Evolutionary conservation across 2,113 vertebrate species (phyloP).

Genomic region (Oncorhynchus mykiss): DNA sequence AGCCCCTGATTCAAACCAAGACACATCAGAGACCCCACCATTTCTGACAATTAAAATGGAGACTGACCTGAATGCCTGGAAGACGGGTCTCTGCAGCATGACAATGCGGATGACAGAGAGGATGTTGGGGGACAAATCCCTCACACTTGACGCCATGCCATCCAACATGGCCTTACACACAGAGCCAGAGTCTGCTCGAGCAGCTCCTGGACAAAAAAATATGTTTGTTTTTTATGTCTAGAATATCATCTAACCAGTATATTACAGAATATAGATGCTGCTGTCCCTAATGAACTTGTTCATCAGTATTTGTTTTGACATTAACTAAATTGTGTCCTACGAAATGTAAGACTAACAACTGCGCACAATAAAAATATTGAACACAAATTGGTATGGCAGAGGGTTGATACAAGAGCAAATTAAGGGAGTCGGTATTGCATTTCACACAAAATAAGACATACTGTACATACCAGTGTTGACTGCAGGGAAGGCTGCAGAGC

Average conservation of each 20-base stretch:
- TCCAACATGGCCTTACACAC: slow-evolving; percentile 62
- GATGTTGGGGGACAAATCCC: slow-evolving; percentile 19
- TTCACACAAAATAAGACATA: not conserved
- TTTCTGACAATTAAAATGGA: not conserved
- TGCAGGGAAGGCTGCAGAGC: slow-evolving; percentile 60
- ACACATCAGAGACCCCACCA: too few relatives aligned
- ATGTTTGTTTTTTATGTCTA: too few relatives aligned
- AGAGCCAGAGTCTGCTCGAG: slow-evolving; percentile 8
- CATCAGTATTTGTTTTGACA: too few relatives aligned
- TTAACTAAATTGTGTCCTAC: too few relatives aligned
- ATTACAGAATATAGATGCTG: too few relatives aligned
- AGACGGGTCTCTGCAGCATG: slow-evolving; percentile 44
- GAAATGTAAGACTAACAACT: too few relatives aligned
- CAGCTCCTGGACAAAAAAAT: slow-evolving; percentile 36
- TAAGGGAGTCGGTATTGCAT: not conserved
- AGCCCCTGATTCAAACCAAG: too few relatives aligned
- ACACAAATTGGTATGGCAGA: too few relatives aligned
- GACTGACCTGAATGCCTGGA: slow-evolving; percentile 57
- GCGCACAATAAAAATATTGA: too few relatives aligned
- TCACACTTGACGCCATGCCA: slow-evolving; percentile 47
- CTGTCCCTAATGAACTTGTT: too few relatives aligned
- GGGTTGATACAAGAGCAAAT: too few relatives aligned
- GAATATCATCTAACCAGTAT: too few relatives aligned
- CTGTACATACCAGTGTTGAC: slow-evolving; percentile 58
- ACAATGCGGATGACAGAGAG: slow-evolving; percentile 56